Evolutionary conservation across 2,797 vertebrate species (phyloP).

Genomic region (Poeciliopsis presidionis): DNA sequence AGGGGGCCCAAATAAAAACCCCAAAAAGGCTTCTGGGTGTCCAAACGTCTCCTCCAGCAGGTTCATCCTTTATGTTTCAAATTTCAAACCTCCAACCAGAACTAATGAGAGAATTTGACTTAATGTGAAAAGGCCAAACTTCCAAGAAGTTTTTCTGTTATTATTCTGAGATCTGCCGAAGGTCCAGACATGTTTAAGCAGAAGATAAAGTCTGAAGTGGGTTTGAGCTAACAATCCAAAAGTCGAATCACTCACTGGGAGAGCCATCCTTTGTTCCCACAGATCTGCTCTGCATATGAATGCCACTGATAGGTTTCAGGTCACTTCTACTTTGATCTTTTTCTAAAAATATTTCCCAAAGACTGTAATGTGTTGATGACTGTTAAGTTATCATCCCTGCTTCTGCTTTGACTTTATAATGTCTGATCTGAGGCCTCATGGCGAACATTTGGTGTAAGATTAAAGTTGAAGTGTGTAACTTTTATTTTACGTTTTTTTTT

Average conservation of each 20-base stretch:
- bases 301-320: slow-evolving; percentile 52
- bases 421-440: slow-evolving; percentile 7
- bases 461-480: neutral
- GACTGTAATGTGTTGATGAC: slow-evolving; percentile 63
- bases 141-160: too few species aligned
- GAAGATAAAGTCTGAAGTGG: slow-evolving; percentile 38
- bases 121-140: neutral
- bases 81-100: neutral
- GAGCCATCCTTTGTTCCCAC: slow-evolving; percentile 31
- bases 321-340: slow-evolving; percentile 16
- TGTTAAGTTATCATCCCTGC: slow-evolving; percentile 26
- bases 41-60: neutral
- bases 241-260: slow-evolving; percentile 64
- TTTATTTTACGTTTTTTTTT: neutral
- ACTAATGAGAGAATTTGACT: neutral
- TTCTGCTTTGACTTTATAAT: slow-evolving; percentile 26
- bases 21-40: neutral
- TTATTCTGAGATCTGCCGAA: neutral
- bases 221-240: slow-evolving; percentile 11
- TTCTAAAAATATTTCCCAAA: slow-evolving; percentile 49
- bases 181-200: slow-evolving; percentile 52
- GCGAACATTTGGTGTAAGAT: neutral
- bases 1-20: too few species aligned
- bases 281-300: slow-evolving; percentile 55
- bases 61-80: neutral